Evolutionary conservation across 2,888 invertebrate species (phyloP).

Genomic region (Eristalinus aeneus): DNA sequence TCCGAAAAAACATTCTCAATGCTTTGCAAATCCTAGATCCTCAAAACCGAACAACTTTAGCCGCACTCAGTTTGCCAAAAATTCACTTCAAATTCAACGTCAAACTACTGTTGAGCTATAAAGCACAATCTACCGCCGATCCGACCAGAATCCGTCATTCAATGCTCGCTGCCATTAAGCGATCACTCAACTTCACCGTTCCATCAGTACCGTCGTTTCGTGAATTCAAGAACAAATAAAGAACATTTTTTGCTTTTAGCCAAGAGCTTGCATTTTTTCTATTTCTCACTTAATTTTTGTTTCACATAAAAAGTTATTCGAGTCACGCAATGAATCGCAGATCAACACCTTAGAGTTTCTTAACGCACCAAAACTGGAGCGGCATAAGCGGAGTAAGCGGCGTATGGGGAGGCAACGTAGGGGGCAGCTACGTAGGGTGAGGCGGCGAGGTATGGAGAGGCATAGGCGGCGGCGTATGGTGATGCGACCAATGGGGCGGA

Average conservation of each 20-base stretch:
- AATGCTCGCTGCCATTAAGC: not conserved
- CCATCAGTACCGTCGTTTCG: no score
- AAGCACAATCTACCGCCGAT: not conserved
- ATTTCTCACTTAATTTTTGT: slow-evolving; percentile 11
- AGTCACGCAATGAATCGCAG: not conserved
- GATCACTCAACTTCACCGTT: not conserved
- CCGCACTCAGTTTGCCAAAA: no score
- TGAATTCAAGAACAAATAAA: not conserved
- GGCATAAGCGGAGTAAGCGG: slow-evolving; percentile 59
- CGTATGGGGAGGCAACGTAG: slow-evolving; percentile 61
- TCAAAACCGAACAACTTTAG: no score
- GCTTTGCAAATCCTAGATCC: no score
- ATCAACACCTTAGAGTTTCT: not conserved
- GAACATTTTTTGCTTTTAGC: not conserved
- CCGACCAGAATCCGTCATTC: not conserved
- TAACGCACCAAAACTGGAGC: slow-evolving; percentile 59
- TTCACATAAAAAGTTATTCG: slow-evolving; percentile 16
- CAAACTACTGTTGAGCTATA: not conserved
- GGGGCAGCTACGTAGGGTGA: slow-evolving; percentile 54
- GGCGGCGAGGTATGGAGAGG: slow-evolving; percentile 30
- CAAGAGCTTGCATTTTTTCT: not conserved
- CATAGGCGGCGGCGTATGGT: slow-evolving; percentile 48
- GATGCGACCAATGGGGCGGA: slow-evolving; percentile 55
- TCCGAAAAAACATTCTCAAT: no score
- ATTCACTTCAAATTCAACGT: not conserved